Base-by-base conservation (phyloP, 2,113 vertebrate genomes). In the Suncus etruscus region DNA sequence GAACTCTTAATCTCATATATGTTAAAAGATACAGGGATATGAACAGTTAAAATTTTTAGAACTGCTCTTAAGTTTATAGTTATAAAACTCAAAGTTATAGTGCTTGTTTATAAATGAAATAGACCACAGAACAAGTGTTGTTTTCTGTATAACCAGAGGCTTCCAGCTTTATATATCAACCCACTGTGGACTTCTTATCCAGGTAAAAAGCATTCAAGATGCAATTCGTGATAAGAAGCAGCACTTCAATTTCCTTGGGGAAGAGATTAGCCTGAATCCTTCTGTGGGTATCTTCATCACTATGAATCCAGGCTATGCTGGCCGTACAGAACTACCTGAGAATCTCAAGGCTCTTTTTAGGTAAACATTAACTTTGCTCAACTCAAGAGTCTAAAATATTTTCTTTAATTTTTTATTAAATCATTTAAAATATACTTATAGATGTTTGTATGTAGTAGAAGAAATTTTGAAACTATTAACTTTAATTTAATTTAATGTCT, bases 141-240 rank as follows among this genome's bases (percentile, higher is more conserved):
- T 31, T 10, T 4, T 11, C 1, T 11, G 0, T 11, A 2, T 83
- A 8, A 54, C 27, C 65, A 0, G 0, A 27, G 11, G 0, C 6
- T 73, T 58, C 63, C 63, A 76, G 50, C 29, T 70, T 51, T 54
- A 16, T 8, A 50, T 22, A 61, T 24, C 24, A 32, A 0, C 5
- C 48, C 32, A 15, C 22, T 8, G 0, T 25, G 83, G 29, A 48
- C 74, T 87, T 27, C 10, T 74, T 91, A 58, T 78, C 76, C 84
- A 99, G 99, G 99, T 99, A 24, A 99, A 99, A 97, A 98, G 99
- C 68, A 99, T 99, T 94, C 99, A 99, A 95, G 99, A 99, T 92
- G 99, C 99, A 45, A 98, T 99, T 83, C 97, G 99, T 78, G 98
- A 99, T 91, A 99, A 98, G 97, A 99, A 99, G 93, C 97, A 97